Evolutionary conservation across 2,888 invertebrate genomes (phyloP).

Genomic region (Suillia variegata): DNA sequence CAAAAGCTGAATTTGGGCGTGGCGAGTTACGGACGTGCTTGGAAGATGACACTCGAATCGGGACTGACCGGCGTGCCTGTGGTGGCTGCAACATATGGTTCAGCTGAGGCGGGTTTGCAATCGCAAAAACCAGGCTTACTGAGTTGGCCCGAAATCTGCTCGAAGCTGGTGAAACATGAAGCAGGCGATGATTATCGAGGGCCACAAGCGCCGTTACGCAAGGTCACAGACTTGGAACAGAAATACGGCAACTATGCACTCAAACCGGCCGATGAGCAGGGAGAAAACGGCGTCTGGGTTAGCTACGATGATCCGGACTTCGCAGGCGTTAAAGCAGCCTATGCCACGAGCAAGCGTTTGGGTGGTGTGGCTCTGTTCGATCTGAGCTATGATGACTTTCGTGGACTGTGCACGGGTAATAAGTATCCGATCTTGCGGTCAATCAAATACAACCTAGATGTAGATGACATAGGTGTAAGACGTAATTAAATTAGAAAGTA

Average conservation of each 20-base stretch:
- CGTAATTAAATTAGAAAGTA: not conserved
- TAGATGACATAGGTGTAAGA: conserved; percentile 21
- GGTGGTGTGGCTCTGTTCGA: conserved; percentile 80
- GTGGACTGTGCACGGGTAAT: conserved; percentile 78
- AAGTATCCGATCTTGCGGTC: conserved; percentile 79
- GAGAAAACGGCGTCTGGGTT: conserved; percentile 77
- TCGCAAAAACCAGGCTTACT: conserved; percentile 72
- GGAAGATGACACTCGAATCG: conserved; percentile 76
- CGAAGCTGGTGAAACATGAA: conserved; percentile 66
- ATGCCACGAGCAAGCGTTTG: conserved; percentile 72
- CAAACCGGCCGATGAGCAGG: conserved; percentile 70
- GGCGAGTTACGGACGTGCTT: conserved; percentile 75
- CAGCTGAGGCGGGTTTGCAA: conserved; percentile 73
- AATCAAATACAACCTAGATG: conserved; percentile 73
- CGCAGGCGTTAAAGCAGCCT: conserved; percentile 76
- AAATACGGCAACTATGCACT: conserved; percentile 80
- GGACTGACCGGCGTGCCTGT: conserved; percentile 79
- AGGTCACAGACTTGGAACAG: conserved; percentile 79
- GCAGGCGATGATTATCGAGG: conserved; percentile 66
- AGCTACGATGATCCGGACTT: conserved; percentile 84
- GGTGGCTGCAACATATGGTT: conserved; percentile 68
- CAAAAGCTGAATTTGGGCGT: conserved; percentile 75
- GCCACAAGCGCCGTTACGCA: conserved; percentile 69
- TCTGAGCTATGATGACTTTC: conserved; percentile 79
- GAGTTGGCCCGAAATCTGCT: conserved; percentile 81